Evolutionary conservation across 1,140 invertebrate species (phyloP), one percentile per base, ranked within the genome.

Genomic region (Papilio polytes): DNA sequence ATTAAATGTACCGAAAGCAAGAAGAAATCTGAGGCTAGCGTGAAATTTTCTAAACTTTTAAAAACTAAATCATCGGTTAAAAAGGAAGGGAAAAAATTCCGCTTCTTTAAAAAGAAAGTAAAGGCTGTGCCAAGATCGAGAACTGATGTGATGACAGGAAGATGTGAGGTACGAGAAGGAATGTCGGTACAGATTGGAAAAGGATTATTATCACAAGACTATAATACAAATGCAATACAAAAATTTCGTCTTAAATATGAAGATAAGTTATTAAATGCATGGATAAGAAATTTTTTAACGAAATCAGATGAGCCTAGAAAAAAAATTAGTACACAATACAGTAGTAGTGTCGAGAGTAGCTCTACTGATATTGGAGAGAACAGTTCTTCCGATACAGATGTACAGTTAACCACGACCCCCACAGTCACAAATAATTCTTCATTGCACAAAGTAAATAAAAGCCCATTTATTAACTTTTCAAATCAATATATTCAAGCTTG

Each of bases 101-200:
- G 86, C 36, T 91, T 92, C 66, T 93, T 92, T 73, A 87, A 87
- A 82, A 92, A 88, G 82, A 92, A 89, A 82, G 85, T 56, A 48
- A 91, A 89, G 86, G 85, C 85, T 46, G 89, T 89, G 84, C 48
- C 84, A 36, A 90, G 88, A 78, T 9, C 84, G 12, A 92, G 89
- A 76, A 89, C 92, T 85, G 87, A 84, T 13, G 80, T 91, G 2
- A 92, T 89, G 56, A 80, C 91, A 15, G 90, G 89, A 10, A 85
- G 91, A 9, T 93, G 91, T 80, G 90, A 94, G 85, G 82, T 93
- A 18, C 88, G 85, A 73, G 88, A 93, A 84, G 90, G 90, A 10
- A 70, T 93, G 2, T 85, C 83, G 51, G 88, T 93, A 59, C 91
- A 89, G 83, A 87, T 90, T 56, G 88, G 85, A 48, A 81, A 82